Evolutionary conservation across 2,888 invertebrate genomes (phyloP).

Genomic region (Lycaena phlaeas): DNA sequence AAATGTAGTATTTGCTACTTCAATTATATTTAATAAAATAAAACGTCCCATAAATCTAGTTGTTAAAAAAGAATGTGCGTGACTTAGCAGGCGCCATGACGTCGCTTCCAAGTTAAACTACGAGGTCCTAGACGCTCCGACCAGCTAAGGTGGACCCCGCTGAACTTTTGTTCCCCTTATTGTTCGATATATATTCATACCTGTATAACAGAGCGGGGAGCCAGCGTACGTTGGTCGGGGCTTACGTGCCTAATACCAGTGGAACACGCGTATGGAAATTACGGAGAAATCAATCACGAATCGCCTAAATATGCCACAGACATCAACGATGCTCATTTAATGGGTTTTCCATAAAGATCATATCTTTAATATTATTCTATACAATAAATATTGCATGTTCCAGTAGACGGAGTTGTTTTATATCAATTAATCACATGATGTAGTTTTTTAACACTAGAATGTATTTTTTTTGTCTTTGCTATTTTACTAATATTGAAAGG

Average conservation of each 20-base stretch:
- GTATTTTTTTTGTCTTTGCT: no score
- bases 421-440: no score
- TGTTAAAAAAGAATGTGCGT: constrained; percentile 64
- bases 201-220: constrained; percentile 14
- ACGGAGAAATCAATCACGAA: constrained; percentile 69
- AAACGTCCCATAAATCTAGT: constrained; percentile 25
- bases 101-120: constrained; percentile 58
- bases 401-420: no score
- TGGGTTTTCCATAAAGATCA: constrained; percentile 44
- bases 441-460: no score
- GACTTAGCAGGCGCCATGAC: constrained; percentile 68
- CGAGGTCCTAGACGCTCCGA: constrained; percentile 48
- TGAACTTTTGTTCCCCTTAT: constrained; percentile 29
- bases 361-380: constrained; percentile 25
- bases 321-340: constrained; percentile 53
- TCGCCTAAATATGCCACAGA: constrained; percentile 54
- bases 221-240: constrained; percentile 37
- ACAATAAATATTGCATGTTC: constrained; percentile 5
- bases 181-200: neutral
- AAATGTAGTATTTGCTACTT: no score
- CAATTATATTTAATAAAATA: constrained; percentile 8
- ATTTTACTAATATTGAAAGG: no score
- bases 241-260: constrained; percentile 65
- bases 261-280: constrained; percentile 71
- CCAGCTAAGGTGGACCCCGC: constrained; percentile 39